These are phyloP conservation scores for Nasua narica DNA, from an alignment of 2,797 vertebrate genomes.

Conservation along the genomic window DNA sequence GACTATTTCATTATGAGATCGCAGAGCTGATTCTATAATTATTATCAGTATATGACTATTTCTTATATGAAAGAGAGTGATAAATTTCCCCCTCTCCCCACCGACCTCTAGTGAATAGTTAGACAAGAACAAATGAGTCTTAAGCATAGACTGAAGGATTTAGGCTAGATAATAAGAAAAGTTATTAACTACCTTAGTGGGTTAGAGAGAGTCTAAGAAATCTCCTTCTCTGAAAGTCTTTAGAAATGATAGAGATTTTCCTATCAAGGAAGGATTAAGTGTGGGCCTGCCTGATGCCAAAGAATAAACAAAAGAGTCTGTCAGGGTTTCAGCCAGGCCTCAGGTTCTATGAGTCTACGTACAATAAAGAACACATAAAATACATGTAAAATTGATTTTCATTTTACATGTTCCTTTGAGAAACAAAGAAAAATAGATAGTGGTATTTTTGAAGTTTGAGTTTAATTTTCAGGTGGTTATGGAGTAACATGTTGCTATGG, in stretches of 20 bases:
- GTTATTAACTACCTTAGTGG: constrained; percentile 68
- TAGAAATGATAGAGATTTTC: constrained; percentile 66
- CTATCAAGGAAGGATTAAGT: constrained; percentile 65
- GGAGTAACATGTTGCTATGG: background rate
- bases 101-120: background rate
- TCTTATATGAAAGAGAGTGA: constrained; percentile 2
- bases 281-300: constrained; percentile 18
- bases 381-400: constrained; percentile 67
- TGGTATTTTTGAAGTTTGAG: background rate
- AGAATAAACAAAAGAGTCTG: constrained; percentile 59
- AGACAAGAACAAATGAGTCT: constrained; percentile 47
- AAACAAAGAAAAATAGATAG: constrained; percentile 50
- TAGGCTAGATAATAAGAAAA: constrained; percentile 65
- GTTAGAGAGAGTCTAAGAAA: constrained; percentile 53
- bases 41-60: constrained; percentile 3
- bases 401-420: constrained; percentile 60
- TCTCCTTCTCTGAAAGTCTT: constrained; percentile 60
- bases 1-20: constrained; percentile 42
- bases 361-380: constrained; percentile 23
- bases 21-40: constrained; percentile 33
- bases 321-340: background rate
- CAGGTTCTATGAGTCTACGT: background rate
- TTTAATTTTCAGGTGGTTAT: background rate
- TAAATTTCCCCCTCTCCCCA: background rate
- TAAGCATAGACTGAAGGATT: constrained; percentile 56